phyloP scores from a whole-genome alignment of 1,140 invertebrate genomes.

The Conopomorpha cramerella region DNA sequence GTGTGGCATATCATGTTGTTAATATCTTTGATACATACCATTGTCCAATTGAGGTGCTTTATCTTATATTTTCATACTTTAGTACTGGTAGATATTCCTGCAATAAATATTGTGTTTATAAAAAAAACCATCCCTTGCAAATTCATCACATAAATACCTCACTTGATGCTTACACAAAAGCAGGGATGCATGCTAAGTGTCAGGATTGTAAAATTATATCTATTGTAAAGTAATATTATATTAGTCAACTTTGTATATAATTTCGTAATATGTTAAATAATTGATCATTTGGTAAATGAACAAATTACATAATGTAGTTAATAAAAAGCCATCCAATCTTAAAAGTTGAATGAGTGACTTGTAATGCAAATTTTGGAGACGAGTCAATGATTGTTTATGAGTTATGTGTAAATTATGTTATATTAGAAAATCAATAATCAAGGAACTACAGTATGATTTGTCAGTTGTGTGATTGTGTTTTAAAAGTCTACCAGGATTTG shows the following conservation, averaged over 20 bases:
- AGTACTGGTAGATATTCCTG: constrained; percentile 59
- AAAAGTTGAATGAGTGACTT: too few relatives aligned
- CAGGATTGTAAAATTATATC: constrained; percentile 26
- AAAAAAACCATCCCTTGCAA: constrained; percentile 17
- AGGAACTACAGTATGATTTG: constrained; percentile 54
- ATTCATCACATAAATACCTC: constrained; percentile 12
- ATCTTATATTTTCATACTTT: constrained; percentile 62
- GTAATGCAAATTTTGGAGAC: too few relatives aligned
- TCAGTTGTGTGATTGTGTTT: constrained; percentile 62
- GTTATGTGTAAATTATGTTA: constrained; percentile 59
- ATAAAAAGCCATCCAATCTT: constrained; percentile 54
- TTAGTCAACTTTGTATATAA: constrained; percentile 57
- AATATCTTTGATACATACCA: constrained; percentile 60
- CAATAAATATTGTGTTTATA: constrained; percentile 36
- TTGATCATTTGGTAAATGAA: constrained; percentile 39
- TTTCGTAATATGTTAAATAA: constrained; percentile 43
- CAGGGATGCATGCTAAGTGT: constrained; percentile 19
- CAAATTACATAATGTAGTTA: constrained; percentile 49
- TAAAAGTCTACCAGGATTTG: constrained; percentile 64
- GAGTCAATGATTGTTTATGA: constrained; percentile 50
- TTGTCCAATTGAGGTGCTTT: constrained; percentile 61
- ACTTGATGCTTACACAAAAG: constrained; percentile 17
- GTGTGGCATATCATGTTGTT: constrained; percentile 58
- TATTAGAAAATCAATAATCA: constrained; percentile 56
- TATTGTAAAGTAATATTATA: constrained; percentile 46